Evolutionary conservation across 2,888 invertebrate species (phyloP).

Genomic region (Sminthurides aquaticus): DNA sequence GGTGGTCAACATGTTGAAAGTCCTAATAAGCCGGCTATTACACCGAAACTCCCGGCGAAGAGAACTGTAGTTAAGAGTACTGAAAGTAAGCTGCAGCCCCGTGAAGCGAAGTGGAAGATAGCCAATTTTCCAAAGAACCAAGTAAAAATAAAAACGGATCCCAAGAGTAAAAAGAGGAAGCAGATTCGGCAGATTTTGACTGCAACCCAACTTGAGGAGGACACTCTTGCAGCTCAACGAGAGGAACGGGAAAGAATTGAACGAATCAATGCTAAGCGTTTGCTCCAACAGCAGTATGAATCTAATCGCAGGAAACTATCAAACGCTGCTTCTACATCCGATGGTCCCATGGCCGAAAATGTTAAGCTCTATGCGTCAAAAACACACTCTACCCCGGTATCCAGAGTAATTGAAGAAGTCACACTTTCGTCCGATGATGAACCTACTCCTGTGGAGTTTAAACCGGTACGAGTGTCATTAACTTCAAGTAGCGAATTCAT

Average conservation of each 20-base stretch:
- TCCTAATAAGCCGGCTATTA: too few relatives aligned
- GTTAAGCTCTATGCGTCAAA: constrained; percentile 4
- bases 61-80: constrained; percentile 12
- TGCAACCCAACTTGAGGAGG: constrained; percentile 84
- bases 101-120: constrained; percentile 17
- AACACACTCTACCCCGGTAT: neutral
- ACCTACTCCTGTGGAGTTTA: constrained; percentile 23
- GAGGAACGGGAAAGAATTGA: constrained; percentile 72
- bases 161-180: constrained; percentile 55
- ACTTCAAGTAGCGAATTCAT: neutral
- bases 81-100: neutral
- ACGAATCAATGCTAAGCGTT: constrained; percentile 47
- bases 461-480: neutral
- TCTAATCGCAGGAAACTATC: constrained; percentile 17
- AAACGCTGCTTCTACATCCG: neutral
- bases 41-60: too few relatives aligned
- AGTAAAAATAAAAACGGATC: constrained; percentile 35
- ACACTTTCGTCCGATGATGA: constrained; percentile 41
- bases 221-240: constrained; percentile 82
- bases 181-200: constrained; percentile 91
- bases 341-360: neutral
- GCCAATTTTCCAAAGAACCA: constrained; percentile 32
- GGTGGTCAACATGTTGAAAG: constrained; percentile 16
- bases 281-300: constrained; percentile 44
- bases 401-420: constrained; percentile 22